Percentiles rank a stretch among this genome's conserved stretches.
Evolutionary conservation across 2,888 invertebrate species (phyloP).

Genomic region (Allophyes oxyacanthae): DNA sequence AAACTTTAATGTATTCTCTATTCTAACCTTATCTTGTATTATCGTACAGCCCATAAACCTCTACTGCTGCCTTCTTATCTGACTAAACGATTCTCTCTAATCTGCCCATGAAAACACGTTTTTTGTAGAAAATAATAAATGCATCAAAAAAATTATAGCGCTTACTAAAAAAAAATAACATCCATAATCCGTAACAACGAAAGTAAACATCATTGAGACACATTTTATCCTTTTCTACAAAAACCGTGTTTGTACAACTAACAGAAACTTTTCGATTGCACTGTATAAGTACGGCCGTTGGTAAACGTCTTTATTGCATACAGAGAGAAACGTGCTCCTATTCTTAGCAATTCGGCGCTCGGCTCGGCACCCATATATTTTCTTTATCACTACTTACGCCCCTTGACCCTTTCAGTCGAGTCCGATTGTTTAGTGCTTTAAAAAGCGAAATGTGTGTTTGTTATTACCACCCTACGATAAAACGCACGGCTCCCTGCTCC

Average conservation of each 20-base stretch:
- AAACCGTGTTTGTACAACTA: slow-evolving; percentile 46
- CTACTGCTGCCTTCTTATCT: no score
- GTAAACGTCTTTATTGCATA: slow-evolving; percentile 64
- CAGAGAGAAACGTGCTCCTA: slow-evolving; percentile 64
- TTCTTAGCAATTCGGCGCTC: slow-evolving; percentile 59
- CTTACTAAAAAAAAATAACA: slow-evolving; percentile 17
- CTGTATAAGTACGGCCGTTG: slow-evolving; percentile 63
- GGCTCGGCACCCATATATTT: slow-evolving; percentile 65
- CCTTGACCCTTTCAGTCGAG: slow-evolving; percentile 64
- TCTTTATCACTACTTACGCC: slow-evolving; percentile 68
- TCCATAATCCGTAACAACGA: slow-evolving; percentile 31
- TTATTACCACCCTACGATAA: slow-evolving; percentile 51
- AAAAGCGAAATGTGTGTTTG: slow-evolving; percentile 52
- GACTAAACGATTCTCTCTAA: no score
- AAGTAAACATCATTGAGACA: slow-evolving; percentile 14
- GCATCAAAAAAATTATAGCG: background rate
- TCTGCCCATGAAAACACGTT: no score
- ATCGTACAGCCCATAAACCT: no score
- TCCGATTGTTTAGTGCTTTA: slow-evolving; percentile 58
- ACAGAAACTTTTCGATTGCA: slow-evolving; percentile 60
- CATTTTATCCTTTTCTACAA: slow-evolving; percentile 13
- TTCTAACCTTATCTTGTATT: no score
- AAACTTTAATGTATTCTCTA: no score
- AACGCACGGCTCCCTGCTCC: slow-evolving; percentile 38
- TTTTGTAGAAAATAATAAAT: no score